These are phyloP conservation scores for Pogonocichla stellata DNA, from an alignment of 2,113 vertebrate genomes.

Conservation along the genomic window DNA sequence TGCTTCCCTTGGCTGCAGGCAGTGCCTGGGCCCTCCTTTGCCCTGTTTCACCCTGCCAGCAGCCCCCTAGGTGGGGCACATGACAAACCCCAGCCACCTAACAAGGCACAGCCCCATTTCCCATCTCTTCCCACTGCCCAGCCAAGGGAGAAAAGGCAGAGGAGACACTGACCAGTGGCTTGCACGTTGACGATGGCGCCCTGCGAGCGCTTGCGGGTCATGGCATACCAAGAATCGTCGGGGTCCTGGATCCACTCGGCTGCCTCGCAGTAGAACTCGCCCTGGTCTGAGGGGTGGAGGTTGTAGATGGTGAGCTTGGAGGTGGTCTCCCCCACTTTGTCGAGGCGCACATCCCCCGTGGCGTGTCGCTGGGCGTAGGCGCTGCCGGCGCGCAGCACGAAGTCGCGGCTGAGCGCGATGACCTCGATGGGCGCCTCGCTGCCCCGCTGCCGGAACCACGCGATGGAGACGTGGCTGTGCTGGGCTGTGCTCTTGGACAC, in stretches of 20 bases:
- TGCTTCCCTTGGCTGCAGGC: too few relatives aligned
- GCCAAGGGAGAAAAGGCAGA: background rate
- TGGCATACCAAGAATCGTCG: constrained; percentile 88
- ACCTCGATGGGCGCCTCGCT: constrained; percentile 83
- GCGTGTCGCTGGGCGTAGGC: constrained; percentile 87
- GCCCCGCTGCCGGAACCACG: constrained; percentile 85
- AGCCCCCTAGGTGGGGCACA: accelerated
- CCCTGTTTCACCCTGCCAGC: background rate
- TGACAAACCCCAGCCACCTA: background rate
- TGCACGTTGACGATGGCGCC: constrained; percentile 88
- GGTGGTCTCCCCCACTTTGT: constrained; percentile 86
- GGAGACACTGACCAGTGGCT: constrained; percentile 84
- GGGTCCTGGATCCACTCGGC: constrained; percentile 96
- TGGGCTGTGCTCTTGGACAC: constrained; percentile 84
- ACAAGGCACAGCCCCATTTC: background rate
- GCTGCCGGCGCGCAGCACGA: constrained; percentile 83
- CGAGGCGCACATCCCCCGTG: constrained; percentile 89
- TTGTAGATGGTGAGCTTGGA: constrained; percentile 92
- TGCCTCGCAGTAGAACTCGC: constrained; percentile 92
- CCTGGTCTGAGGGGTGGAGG: constrained; percentile 91
- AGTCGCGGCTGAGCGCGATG: constrained; percentile 89
- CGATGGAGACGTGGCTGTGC: constrained; percentile 91
- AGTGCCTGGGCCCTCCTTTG: background rate
- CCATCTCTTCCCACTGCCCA: background rate
- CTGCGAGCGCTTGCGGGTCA: constrained; percentile 93